phyloP scores from a whole-genome alignment of 2,888 invertebrate species.

The Aquatica leii region DNA sequence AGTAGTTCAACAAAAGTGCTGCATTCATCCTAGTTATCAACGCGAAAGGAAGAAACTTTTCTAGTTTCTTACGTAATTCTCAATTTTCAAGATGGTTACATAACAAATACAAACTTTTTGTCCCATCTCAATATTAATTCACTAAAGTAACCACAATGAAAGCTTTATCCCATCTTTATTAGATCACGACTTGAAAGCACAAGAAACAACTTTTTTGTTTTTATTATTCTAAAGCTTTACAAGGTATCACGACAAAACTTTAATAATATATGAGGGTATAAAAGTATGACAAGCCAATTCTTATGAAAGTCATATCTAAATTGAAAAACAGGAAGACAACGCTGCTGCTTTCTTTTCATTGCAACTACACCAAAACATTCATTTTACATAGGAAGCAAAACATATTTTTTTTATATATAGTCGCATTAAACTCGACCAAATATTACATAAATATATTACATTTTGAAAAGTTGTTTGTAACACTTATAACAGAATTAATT shows the following conservation, averaged over 20 bases:
- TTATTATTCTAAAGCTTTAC: conserved; percentile 19
- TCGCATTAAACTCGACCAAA: too few relatives aligned
- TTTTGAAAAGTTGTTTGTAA: too few relatives aligned
- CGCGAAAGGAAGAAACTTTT: conserved; percentile 26
- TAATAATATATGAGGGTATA: conserved; percentile 10
- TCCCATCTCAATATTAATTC: conserved; percentile 22
- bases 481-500: too few relatives aligned
- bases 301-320: conserved; percentile 1
- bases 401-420: too few relatives aligned
- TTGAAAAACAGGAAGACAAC: conserved; percentile 1
- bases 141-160: conserved; percentile 10
- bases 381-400: too few relatives aligned
- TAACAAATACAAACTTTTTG: conserved; percentile 22
- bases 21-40: conserved; percentile 33
- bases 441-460: too few relatives aligned
- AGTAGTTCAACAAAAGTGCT: conserved; percentile 32
- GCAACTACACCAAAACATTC: too few relatives aligned
- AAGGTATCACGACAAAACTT: conserved; percentile 9
- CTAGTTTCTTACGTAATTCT: conserved; percentile 33
- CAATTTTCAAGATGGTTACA: conserved; percentile 30
- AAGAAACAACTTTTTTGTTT: conserved; percentile 16
- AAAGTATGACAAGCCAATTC: conserved; percentile 11
- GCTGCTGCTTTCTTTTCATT: neutral
- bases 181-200: conserved; percentile 16
- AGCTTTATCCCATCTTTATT: conserved; percentile 26